Percentiles rank a stretch among this genome's conserved stretches.
These are phyloP conservation scores for Conomelus anceps DNA, from an alignment of 2,888 invertebrate genomes.

Conservation along the genomic window DNA sequence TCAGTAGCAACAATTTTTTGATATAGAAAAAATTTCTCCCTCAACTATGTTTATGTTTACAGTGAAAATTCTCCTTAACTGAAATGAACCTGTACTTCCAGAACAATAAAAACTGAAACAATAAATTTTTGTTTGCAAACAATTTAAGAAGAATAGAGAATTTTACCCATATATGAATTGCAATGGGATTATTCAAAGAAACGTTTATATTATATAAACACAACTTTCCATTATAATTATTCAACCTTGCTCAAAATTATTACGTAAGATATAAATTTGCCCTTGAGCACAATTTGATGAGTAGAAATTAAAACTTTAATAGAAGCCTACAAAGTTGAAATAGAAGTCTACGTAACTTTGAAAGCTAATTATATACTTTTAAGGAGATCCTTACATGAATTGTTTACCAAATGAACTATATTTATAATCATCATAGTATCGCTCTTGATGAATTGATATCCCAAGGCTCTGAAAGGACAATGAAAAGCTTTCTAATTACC, in stretches of 20 bases:
- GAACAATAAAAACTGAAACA: not conserved
- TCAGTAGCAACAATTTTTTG: no score
- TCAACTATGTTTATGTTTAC: no score
- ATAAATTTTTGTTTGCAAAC: slow-evolving; percentile 1
- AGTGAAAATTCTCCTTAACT: no score
- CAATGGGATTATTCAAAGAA: not conserved
- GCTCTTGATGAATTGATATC: not conserved
- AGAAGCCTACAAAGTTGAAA: not conserved
- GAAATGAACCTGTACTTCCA: not conserved
- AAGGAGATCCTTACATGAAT: not conserved
- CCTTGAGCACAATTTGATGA: not conserved
- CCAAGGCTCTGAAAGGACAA: not conserved
- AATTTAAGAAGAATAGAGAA: not conserved
- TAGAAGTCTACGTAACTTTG: not conserved
- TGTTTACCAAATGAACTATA: not conserved
- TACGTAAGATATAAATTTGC: not conserved
- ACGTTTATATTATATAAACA: not conserved
- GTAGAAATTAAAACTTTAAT: not conserved
- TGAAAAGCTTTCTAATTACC: not conserved
- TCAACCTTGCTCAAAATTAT: not conserved
- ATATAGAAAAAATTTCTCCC: no score
- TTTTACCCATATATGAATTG: not conserved
- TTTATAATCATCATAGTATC: not conserved
- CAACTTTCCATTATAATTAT: not conserved
- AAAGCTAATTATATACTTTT: not conserved